Conservation (phyloP, 2,797 vertebrate genomes). For the Sternotherus odoratus region DNA sequence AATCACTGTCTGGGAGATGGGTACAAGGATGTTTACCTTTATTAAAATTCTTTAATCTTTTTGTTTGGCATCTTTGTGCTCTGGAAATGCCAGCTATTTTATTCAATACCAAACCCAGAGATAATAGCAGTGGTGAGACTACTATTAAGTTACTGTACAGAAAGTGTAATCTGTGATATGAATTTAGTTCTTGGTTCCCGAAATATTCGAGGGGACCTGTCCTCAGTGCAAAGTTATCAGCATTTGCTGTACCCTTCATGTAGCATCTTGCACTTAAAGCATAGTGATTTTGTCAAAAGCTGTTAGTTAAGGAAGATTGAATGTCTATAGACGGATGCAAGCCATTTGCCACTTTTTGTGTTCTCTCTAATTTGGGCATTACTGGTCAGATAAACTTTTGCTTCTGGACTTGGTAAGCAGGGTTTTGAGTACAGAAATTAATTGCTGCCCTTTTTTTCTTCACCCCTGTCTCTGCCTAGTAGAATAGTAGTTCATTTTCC, state of each 20-base stretch:
- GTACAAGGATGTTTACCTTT: slow-evolving; percentile 24
- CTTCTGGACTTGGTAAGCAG: background rate
- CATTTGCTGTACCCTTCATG: background rate
- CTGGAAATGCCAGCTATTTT: background rate
- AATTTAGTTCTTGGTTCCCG: background rate
- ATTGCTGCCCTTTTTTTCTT: slow-evolving; percentile 15
- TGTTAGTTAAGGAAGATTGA: background rate
- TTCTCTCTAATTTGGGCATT: background rate
- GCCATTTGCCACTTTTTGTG: slow-evolving; percentile 32
- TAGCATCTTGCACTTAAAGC: background rate
- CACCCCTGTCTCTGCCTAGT: fast-evolving
- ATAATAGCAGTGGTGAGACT: background rate
- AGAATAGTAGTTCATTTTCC: background rate
- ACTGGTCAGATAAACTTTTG: background rate
- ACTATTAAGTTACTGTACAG: slow-evolving; percentile 7
- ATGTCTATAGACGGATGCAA: background rate
- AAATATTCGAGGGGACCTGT: background rate
- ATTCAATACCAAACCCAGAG: background rate
- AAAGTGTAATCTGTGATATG: background rate
- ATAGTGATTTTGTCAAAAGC: background rate
- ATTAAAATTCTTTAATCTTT: background rate
- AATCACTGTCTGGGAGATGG: background rate
- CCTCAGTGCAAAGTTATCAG: background rate
- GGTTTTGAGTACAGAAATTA: slow-evolving; percentile 36
- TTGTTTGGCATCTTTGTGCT: background rate